A percentile compares a stretch with the other conserved stretches of the same genome.
These are phyloP conservation scores for Allophyes oxyacanthae DNA, from an alignment of 2,888 invertebrate species.

Conservation along the genomic window DNA sequence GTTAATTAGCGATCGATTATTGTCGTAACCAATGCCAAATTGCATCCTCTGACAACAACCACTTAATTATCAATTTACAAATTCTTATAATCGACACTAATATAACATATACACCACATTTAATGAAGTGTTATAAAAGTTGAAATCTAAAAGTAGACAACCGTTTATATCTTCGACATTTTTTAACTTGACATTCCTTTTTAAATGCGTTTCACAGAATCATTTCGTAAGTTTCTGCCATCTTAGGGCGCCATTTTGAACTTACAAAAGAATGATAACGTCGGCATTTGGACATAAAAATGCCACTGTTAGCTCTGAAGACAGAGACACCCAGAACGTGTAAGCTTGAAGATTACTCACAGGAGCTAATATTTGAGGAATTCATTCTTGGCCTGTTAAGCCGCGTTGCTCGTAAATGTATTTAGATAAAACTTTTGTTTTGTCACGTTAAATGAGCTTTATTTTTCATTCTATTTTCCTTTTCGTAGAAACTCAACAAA, in stretches of 20 bases:
- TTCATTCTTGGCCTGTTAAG: conserved; percentile 61
- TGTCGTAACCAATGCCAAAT: conserved; percentile 8
- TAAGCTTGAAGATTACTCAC: conserved; percentile 67
- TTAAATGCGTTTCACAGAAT: conserved; percentile 20
- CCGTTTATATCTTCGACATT: conserved; percentile 18
- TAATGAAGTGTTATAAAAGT: conserved; percentile 35
- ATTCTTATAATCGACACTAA: too few species aligned
- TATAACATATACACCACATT: too few species aligned
- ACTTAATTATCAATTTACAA: too few species aligned
- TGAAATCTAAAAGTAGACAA: conserved; percentile 27
- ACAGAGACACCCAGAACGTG: conserved; percentile 57
- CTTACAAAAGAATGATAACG: conserved; percentile 55
- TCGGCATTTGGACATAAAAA: conserved; percentile 60
- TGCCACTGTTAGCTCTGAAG: conserved; percentile 52
- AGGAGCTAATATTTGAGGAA: conserved; percentile 84
- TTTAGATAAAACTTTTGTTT: conserved; percentile 57
- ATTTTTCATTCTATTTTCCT: conserved; percentile 15
- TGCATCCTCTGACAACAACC: conserved; percentile 9
- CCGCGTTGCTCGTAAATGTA: conserved; percentile 54
- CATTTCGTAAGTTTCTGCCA: conserved; percentile 53
- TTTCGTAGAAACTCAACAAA: conserved; percentile 8
- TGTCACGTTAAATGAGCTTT: conserved; percentile 42
- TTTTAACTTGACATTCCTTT: conserved; percentile 19
- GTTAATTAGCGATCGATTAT: conserved; percentile 22
- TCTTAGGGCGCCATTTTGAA: conserved; percentile 29